These are phyloP conservation scores for Macrophya alboannulata DNA, from an alignment of 2,888 invertebrate species.

Conservation along the genomic window DNA sequence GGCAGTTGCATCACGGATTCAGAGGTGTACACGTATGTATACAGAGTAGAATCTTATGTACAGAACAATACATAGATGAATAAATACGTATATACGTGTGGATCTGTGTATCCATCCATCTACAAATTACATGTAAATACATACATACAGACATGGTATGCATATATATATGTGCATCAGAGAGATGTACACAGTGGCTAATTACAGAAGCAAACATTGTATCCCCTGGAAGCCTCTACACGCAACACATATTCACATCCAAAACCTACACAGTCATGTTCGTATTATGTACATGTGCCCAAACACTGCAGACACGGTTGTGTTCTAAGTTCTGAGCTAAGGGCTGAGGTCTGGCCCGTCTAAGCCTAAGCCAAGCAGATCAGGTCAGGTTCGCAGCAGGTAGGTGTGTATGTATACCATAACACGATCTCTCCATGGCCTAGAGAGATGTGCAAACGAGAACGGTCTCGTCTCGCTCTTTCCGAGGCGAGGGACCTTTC, in stretches of 20 bases:
- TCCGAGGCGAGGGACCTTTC: not conserved
- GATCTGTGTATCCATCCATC: not conserved
- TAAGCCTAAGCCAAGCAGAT: not conserved
- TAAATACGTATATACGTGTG: not conserved
- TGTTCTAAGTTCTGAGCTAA: not conserved
- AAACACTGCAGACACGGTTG: no score
- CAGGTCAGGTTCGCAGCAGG: constrained; percentile 25
- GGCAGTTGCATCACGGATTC: not conserved
- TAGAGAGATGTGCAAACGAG: constrained; percentile 39
- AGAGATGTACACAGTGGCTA: constrained; percentile 66
- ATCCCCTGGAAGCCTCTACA: constrained; percentile 35
- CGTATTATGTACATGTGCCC: not conserved
- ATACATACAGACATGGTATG: not conserved
- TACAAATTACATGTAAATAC: not conserved
- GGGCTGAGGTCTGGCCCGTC: not conserved
- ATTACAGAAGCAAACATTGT: constrained; percentile 77
- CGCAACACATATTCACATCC: not conserved
- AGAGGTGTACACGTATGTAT: not conserved
- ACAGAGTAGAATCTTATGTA: not conserved
- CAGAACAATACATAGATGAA: not conserved
- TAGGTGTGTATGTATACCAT: not conserved
- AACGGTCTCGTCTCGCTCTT: constrained; percentile 55
- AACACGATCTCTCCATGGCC: not conserved
- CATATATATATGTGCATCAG: not conserved
- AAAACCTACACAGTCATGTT: not conserved